Evolutionary conservation across 2,888 invertebrate genomes (phyloP), one percentile per base, ranked within the genome.

Genomic region (Drosophila melanocephala): DNA sequence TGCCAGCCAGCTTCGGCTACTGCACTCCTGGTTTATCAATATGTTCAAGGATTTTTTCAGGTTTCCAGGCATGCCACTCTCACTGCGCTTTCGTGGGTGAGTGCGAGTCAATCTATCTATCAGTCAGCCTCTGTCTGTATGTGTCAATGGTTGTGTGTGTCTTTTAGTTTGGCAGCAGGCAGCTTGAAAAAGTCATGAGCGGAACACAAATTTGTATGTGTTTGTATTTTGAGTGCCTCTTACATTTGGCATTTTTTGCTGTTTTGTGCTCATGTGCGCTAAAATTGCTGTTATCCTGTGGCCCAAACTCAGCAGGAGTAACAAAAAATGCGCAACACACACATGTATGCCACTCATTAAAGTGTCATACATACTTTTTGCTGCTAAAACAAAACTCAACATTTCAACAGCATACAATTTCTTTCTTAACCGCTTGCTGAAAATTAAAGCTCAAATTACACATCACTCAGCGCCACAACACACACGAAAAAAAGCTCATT

Each of bases 41-140:
- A 87, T 85, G 88, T 92, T 91, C 92, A 92, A 92, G 92, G 92
- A 92, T 92, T 91, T 92, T 86, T 81, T 82, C 79, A 58, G 72
- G 75, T 77, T 85, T 82, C 87, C 79, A 77, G 86, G 71, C 75
- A 74, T 71, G 67, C 30, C 42, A 44, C 26, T 52, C 30, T n/a
- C 56, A 26, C n/a, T 6, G 5, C 19, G 19, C 37, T 39, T 9
- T 9, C 30, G 6, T 32, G 16, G 47, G 16, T 51, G 50, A 37
- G 61, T 70, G 16, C 14, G 12, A 51, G 53, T 33, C 12, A 33
- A 44, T 32, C 30, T 44, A 32, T 32, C 22, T 44, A 39, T 28
- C 28, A 19, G 56, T 5, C 35, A 37, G 55, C 3, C 7, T 33
- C 5, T 28, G 61, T 35, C 50, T 39, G 39, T 55, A 50, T 58